Percentiles rank a stretch among this genome's conserved stretches.
These are phyloP conservation scores for Holothuria scabra DNA, from an alignment of 53 echinoderm and acorn worm species.

Conservation along the genomic window DNA sequence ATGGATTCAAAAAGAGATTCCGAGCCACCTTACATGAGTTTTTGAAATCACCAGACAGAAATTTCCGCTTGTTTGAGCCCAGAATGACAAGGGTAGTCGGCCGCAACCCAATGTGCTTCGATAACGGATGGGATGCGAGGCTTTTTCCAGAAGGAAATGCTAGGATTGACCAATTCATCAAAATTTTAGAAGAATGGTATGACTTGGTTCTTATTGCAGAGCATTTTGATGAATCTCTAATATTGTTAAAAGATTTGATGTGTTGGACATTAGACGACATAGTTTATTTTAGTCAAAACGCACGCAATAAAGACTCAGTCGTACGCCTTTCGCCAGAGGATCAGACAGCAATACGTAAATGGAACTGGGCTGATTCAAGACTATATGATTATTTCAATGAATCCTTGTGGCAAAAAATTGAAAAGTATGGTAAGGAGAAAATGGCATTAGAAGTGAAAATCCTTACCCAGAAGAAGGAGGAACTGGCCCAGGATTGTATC, in stretches of 20 bases:
- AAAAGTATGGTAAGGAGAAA: constrained; percentile 64
- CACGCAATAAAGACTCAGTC: constrained; percentile 75
- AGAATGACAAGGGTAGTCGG: constrained; percentile 59
- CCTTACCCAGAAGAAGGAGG: constrained; percentile 60
- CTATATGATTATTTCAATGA: constrained; percentile 81
- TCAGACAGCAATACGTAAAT: constrained; percentile 62
- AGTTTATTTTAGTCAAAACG: constrained; percentile 87
- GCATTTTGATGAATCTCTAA: constrained; percentile 89
- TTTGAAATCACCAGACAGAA: constrained; percentile 59
- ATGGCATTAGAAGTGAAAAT: constrained; percentile 70
- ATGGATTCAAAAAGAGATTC: constrained; percentile 71
- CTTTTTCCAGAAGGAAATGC: constrained; percentile 46
- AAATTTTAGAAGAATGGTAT: constrained; percentile 60
- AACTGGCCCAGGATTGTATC: constrained; percentile 68
- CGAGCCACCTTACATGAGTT: constrained; percentile 55
- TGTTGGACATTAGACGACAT: constrained; percentile 87
- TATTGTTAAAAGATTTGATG: constrained; percentile 80
- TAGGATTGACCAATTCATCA: constrained; percentile 60
- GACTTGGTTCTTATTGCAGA: constrained; percentile 87
- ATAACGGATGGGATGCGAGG: constrained; percentile 83
- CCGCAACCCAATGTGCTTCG: constrained; percentile 91
- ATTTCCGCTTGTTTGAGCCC: constrained; percentile 68
- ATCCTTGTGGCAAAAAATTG: constrained; percentile 81
- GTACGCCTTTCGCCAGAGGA: constrained; percentile 30
- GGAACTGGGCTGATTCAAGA: constrained; percentile 78